phyloP scores from a whole-genome alignment of 2,113 vertebrate genomes.

The Bambusicola thoracicus region DNA sequence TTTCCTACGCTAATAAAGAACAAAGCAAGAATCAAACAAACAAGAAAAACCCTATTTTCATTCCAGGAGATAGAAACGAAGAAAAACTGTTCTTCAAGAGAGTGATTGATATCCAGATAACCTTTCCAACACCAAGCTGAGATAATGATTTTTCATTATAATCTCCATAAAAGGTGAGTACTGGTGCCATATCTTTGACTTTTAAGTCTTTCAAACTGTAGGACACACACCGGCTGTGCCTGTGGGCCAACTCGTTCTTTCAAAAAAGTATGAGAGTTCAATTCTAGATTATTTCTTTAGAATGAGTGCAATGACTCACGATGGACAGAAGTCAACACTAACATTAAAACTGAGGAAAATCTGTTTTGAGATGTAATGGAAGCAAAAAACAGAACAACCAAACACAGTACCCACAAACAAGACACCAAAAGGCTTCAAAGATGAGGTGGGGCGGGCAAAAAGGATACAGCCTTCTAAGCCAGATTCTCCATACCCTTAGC shows the following conservation, averaged over 20 bases:
- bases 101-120: not conserved
- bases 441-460: not conserved
- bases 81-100: not conserved
- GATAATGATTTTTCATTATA: not conserved
- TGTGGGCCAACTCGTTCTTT: not conserved
- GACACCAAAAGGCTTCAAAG: not conserved
- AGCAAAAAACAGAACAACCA: not conserved
- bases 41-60: not conserved
- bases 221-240: not conserved
- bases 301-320: not conserved
- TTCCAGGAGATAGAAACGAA: not conserved
- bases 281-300: not conserved
- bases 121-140: not conserved
- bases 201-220: not conserved
- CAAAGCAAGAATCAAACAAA: not conserved
- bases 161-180: not conserved
- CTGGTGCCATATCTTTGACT: not conserved
- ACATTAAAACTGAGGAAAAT: not conserved
- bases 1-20: not conserved
- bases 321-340: not conserved
- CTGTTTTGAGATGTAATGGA: not conserved
- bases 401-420: not conserved
- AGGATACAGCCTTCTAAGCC: not conserved
- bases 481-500: not conserved
- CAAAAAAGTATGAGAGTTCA: not conserved